Percentiles rank a stretch among this genome's conserved stretches.
These are phyloP conservation scores for Vombatus ursinus DNA, from an alignment of 2,113 vertebrate species.

Conservation along the genomic window DNA sequence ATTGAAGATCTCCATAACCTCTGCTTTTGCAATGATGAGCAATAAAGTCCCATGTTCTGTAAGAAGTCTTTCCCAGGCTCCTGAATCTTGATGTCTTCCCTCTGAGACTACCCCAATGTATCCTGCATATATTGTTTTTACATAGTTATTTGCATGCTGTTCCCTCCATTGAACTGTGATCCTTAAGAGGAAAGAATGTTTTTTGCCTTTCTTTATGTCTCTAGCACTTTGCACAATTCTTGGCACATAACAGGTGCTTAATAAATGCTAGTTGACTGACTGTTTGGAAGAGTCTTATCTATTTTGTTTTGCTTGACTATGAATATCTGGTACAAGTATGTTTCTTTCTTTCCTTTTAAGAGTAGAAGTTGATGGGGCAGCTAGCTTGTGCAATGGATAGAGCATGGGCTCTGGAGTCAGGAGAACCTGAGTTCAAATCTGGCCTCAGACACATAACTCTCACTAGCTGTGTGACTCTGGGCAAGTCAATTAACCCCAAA, in stretches of 20 bases:
- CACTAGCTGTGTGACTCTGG: too few species aligned
- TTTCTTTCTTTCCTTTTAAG: not conserved
- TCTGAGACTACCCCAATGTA: not conserved
- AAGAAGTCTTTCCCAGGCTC: not conserved
- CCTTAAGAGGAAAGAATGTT: not conserved
- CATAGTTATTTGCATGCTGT: not conserved
- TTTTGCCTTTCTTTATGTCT: not conserved
- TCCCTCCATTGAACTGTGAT: not conserved
- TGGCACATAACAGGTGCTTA: not conserved
- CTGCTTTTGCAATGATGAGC: not conserved
- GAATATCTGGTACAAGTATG: not conserved
- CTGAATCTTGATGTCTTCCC: not conserved
- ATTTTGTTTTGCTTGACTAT: not conserved
- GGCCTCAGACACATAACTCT: too few species aligned
- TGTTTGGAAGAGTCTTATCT: not conserved
- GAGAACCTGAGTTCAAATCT: too few species aligned
- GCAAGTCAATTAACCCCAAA: too few species aligned
- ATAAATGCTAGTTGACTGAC: not conserved
- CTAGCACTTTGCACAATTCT: not conserved
- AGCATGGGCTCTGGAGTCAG: too few species aligned
- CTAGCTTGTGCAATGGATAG: too few species aligned
- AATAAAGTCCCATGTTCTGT: too few species aligned
- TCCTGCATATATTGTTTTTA: not conserved
- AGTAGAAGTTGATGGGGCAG: not conserved
- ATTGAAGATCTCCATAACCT: not conserved